Evolutionary conservation across 2,888 invertebrate genomes (phyloP).

Genomic region (Antheraea yamamai): DNA sequence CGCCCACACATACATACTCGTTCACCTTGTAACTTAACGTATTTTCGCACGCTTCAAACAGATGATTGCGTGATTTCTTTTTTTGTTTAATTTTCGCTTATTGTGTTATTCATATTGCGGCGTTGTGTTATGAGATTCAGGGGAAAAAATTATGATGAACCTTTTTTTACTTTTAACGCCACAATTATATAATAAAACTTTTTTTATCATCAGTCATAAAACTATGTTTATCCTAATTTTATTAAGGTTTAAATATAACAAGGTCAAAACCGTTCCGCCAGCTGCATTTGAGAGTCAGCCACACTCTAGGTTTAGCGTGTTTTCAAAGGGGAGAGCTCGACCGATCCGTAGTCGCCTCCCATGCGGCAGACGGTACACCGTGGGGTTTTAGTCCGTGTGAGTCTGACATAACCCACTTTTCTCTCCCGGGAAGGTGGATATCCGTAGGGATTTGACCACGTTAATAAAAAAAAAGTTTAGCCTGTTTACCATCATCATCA

Average conservation of each 20-base stretch:
- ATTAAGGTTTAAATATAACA: background rate
- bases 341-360: too few relatives aligned
- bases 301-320: too few relatives aligned
- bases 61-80: constrained; percentile 53
- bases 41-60: constrained; percentile 62
- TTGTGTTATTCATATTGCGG: constrained; percentile 31
- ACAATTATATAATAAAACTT: background rate
- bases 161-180: background rate
- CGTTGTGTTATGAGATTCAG: constrained; percentile 20
- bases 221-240: background rate
- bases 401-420: too few relatives aligned
- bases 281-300: too few relatives aligned
- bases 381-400: too few relatives aligned
- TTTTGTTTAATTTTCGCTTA: constrained; percentile 33
- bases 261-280: background rate
- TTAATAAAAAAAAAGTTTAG: too few relatives aligned
- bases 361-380: too few relatives aligned
- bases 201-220: too few relatives aligned
- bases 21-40: constrained; percentile 72
- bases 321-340: too few relatives aligned
- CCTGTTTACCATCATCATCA: too few relatives aligned
- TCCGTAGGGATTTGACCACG: too few relatives aligned
- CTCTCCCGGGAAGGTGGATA: too few relatives aligned
- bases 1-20: constrained; percentile 39
- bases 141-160: background rate